phyloP scores from a whole-genome alignment of 1,140 invertebrate species.

The Drosophila repletoides region DNA sequence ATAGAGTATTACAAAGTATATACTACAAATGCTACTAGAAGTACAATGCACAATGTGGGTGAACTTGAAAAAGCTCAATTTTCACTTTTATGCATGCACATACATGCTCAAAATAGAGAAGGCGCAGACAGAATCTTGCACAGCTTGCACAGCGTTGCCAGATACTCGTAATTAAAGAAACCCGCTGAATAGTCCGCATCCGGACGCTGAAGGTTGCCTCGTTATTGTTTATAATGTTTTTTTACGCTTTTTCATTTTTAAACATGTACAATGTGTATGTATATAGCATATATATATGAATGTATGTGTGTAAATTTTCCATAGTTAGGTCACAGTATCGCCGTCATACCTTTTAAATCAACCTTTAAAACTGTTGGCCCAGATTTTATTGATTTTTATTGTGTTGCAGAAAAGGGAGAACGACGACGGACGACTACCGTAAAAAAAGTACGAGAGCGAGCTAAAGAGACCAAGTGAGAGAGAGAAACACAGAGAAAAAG shows the following conservation, averaged over 20 bases:
- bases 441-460: conserved; percentile 12
- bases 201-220: conserved; percentile 23
- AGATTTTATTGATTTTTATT: conserved; percentile 72
- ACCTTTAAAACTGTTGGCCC: conserved; percentile 72
- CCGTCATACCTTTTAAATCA: conserved; percentile 63
- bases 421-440: conserved; percentile 15
- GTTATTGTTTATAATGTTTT: conserved; percentile 43
- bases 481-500: not conserved
- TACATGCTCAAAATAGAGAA: not conserved
- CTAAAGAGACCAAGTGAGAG: conserved; percentile 12
- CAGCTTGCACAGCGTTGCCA: conserved; percentile 20
- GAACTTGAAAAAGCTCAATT: conserved; percentile 73
- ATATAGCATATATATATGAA: not conserved
- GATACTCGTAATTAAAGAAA: conserved; percentile 26
- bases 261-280: not conserved
- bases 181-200: conserved; percentile 3
- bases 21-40: no score
- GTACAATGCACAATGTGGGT: no score
- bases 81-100: conserved; percentile 60
- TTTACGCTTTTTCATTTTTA: no score
- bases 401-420: conserved; percentile 29
- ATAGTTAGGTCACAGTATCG: conserved; percentile 36
- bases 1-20: no score
- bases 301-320: conserved; percentile 1
- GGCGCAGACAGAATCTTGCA: conserved; percentile 5